Evolutionary conservation across 1,140 invertebrate genomes (phyloP).

Genomic region (Scaptomyza pallida): DNA sequence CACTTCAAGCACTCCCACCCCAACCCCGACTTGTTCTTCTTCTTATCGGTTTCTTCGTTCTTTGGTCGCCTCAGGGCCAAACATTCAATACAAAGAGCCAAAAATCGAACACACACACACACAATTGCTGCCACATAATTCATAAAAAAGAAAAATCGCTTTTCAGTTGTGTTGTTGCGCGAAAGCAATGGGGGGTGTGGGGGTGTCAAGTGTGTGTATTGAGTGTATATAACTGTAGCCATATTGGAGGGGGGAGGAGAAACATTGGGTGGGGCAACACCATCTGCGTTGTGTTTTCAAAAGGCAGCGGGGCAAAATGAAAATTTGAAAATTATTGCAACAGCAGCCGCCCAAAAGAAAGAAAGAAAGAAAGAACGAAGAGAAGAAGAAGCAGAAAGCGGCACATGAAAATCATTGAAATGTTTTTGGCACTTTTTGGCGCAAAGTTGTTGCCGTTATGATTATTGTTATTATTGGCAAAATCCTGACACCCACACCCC

Average conservation of each 20-base stretch:
- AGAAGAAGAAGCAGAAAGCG: background rate
- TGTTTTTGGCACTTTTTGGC: conserved; percentile 78
- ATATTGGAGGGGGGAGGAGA: conserved; percentile 22
- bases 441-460: conserved; percentile 74
- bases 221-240: conserved; percentile 27
- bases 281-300: conserved; percentile 69
- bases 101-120: conserved; percentile 52
- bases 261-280: conserved; percentile 36
- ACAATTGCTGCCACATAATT: conserved; percentile 77
- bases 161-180: conserved; percentile 42
- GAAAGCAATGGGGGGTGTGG: background rate
- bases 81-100: conserved; percentile 53
- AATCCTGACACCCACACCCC: background rate
- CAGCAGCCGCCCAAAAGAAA: conserved; percentile 41
- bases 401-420: conserved; percentile 70
- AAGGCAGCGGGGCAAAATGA: conserved; percentile 64
- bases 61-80: conserved; percentile 18
- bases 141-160: conserved; percentile 73
- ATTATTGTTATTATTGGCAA: conserved; percentile 80
- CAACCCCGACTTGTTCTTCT: background rate
- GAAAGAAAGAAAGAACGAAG: background rate
- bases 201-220: conserved; percentile 8
- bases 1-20: conserved; percentile 5
- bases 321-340: conserved; percentile 82
- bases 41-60: background rate